phyloP scores from a whole-genome alignment of 1,140 invertebrate genomes.

The Mycetomoellerius zeteki region DNA sequence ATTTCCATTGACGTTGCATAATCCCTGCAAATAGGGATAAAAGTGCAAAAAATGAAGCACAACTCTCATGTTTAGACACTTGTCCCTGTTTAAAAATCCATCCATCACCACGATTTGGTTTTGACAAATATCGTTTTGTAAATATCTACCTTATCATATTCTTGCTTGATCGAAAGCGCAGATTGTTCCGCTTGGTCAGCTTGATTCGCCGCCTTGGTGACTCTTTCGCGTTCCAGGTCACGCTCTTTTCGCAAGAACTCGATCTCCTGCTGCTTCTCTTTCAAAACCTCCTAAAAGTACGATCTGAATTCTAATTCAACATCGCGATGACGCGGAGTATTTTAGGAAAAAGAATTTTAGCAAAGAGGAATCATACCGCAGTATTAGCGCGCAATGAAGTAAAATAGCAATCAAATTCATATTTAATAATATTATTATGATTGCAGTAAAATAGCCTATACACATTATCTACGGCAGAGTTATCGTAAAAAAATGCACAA shows the following conservation, averaged over 20 bases:
- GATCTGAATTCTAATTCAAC: constrained; percentile 24
- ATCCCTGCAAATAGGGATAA: background rate
- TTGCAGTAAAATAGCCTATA: background rate
- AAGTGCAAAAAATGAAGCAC: background rate
- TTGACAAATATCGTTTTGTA: background rate
- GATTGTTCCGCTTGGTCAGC: constrained; percentile 90
- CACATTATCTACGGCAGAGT: background rate
- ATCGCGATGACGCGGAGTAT: background rate
- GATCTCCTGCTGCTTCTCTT: constrained; percentile 97
- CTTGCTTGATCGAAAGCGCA: constrained; percentile 85
- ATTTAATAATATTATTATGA: background rate
- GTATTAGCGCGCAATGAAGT: background rate
- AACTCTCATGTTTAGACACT: background rate
- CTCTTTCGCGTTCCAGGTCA: constrained; percentile 93
- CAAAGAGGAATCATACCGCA: background rate
- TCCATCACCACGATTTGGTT: background rate
- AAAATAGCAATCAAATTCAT: background rate
- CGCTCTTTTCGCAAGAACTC: constrained; percentile 95
- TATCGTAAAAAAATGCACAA: background rate
- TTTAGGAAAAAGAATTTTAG: background rate
- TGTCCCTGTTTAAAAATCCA: background rate
- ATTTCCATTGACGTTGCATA: background rate
- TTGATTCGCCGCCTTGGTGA: constrained; percentile 90
- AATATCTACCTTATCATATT: constrained; percentile 87
- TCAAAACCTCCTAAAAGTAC: constrained; percentile 93